These are phyloP conservation scores for Stegodyphus mimosarum DNA, from an alignment of 1,140 invertebrate species.

Conservation along the genomic window DNA sequence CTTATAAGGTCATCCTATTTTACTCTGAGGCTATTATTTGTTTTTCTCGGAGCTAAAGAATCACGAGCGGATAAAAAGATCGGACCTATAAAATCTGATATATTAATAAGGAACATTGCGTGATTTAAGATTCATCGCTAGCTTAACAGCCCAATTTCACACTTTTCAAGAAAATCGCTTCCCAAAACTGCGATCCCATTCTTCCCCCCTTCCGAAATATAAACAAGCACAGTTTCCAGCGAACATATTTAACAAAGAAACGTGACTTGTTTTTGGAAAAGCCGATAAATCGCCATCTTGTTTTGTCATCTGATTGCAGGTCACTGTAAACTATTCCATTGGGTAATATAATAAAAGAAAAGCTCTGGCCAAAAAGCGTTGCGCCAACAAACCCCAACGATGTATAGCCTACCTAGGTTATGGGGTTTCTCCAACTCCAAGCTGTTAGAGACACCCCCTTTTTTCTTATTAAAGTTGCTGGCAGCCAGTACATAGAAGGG, in stretches of 20 bases:
- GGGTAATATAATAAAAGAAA: conserved; percentile 56
- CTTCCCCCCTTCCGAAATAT: not conserved
- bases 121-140: too few relatives aligned
- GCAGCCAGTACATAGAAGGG: not conserved
- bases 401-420: conserved; percentile 26
- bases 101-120: too few relatives aligned
- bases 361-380: conserved; percentile 13
- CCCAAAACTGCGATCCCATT: not conserved
- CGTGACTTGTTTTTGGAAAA: conserved; percentile 31
- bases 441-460: conserved; percentile 34
- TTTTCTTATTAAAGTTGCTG: conserved; percentile 43
- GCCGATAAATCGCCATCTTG: conserved; percentile 53
- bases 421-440: conserved; percentile 33
- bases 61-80: too few relatives aligned
- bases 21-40: too few relatives aligned
- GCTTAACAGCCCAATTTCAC: too few relatives aligned
- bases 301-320: conserved; percentile 54
- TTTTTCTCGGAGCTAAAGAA: too few relatives aligned
- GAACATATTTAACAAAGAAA: conserved; percentile 51
- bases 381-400: conserved; percentile 28
- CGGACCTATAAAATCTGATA: too few relatives aligned
- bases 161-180: too few relatives aligned
- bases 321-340: conserved; percentile 54
- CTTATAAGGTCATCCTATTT: too few relatives aligned
- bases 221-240: conserved; percentile 4